These are phyloP conservation scores for Thunnus thynnus DNA, from an alignment of 2,113 vertebrate genomes.

Conservation along the genomic window DNA sequence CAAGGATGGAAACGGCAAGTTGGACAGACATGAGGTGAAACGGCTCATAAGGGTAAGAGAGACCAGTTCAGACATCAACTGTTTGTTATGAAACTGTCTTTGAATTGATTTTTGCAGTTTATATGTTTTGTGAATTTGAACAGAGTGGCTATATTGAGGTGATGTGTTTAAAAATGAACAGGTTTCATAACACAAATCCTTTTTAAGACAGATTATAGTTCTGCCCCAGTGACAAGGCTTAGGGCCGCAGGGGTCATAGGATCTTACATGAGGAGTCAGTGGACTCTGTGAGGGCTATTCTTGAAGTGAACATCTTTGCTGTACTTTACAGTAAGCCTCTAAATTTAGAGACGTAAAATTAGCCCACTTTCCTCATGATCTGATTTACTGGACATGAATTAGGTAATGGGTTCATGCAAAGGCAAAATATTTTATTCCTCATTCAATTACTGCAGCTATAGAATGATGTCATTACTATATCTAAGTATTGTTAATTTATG, in stretches of 20 bases:
- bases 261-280: constrained; percentile 5
- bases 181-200: constrained; percentile 53
- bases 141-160: too few species aligned
- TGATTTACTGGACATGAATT: not conserved
- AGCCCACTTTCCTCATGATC: not conserved
- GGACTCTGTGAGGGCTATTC: constrained; percentile 6
- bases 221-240: not conserved
- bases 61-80: not conserved
- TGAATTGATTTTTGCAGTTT: not conserved
- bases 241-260: not conserved
- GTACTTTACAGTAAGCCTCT: constrained; percentile 24
- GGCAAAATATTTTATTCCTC: too few species aligned
- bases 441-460: too few species aligned
- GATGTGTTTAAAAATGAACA: not conserved
- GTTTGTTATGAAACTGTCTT: not conserved
- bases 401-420: too few species aligned
- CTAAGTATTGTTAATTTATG: too few species aligned
- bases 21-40: constrained; percentile 87
- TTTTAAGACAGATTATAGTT: constrained; percentile 16
- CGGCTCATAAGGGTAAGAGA: constrained; percentile 84
- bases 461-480: too few species aligned
- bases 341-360: not conserved
- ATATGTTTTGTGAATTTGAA: not conserved
- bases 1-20: constrained; percentile 88
- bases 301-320: constrained; percentile 12